Conservation (phyloP, 2,113 vertebrate genomes). For the Corythaeola cristata region DNA sequence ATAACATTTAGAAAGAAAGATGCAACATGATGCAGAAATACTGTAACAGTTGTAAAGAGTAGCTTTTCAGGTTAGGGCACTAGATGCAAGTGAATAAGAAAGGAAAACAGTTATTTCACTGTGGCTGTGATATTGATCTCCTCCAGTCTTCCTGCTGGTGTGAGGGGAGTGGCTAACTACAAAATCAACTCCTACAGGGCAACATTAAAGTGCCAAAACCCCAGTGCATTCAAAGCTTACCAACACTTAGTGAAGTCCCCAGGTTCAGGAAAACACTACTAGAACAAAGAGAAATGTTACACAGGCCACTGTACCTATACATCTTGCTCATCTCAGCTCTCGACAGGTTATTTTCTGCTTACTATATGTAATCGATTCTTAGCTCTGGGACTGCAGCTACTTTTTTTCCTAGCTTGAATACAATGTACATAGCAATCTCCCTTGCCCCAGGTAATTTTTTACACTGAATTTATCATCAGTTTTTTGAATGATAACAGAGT, state of each 20-base stretch:
- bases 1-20: neutral
- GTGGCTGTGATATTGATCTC: neutral
- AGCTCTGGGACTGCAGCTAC: neutral
- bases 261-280: neutral
- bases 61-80: neutral
- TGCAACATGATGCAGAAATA: neutral
- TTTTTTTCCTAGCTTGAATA: neutral
- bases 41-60: neutral
- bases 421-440: rapidly evolving
- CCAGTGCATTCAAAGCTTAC: neutral
- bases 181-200: neutral
- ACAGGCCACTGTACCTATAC: rapidly evolving
- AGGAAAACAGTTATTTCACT: neutral
- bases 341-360: neutral
- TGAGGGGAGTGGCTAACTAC: neutral
- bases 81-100: neutral
- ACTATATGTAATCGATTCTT: neutral
- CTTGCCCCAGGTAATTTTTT: neutral
- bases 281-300: neutral
- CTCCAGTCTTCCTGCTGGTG: neutral
- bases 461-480: neutral
- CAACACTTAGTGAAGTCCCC: neutral
- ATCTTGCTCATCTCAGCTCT: neutral
- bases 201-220: rapidly evolving
- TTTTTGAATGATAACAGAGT: neutral